Evolutionary conservation across 2,113 vertebrate genomes (phyloP).

Genomic region (Brachyhypopomus gauderio): DNA sequence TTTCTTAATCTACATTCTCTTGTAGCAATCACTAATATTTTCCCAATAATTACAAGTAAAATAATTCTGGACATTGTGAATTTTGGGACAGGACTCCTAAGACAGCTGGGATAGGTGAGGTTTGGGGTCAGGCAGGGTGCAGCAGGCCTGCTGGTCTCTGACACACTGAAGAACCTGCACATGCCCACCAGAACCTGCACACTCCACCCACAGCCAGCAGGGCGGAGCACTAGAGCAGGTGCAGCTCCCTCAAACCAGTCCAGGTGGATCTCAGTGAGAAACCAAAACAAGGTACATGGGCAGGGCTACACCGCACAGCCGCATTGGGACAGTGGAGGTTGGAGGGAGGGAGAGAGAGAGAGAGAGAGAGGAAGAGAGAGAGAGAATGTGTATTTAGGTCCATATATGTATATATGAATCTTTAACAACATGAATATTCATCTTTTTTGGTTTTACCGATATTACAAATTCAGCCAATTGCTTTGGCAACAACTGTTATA

Average conservation of each 20-base stretch:
- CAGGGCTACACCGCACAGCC: neutral
- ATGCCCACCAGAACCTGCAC: constrained; percentile 70
- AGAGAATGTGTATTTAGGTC: neutral
- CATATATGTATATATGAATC: no score
- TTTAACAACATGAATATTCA: no score
- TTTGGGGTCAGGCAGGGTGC: no score
- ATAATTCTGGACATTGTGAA: no score
- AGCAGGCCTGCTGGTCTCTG: no score
- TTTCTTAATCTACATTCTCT: no score
- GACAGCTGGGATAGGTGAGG: constrained; percentile 42
- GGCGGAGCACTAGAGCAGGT: neutral
- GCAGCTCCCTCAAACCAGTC: neutral
- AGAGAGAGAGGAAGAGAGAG: neutral
- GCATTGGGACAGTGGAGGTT: neutral
- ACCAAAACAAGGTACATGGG: neutral
- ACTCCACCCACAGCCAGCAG: constrained; percentile 6
- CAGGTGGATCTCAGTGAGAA: neutral
- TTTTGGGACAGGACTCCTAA: no score
- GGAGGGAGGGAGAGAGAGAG: neutral
- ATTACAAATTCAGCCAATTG: no score
- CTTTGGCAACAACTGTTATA: no score
- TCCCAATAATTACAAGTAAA: no score
- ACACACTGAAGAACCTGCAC: constrained; percentile 64
- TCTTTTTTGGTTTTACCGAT: no score
- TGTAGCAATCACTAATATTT: no score